Percentiles rank a stretch among this genome's conserved stretches.
These are phyloP conservation scores for Vidua macroura DNA, from an alignment of 2,113 vertebrate species.

Conservation along the genomic window DNA sequence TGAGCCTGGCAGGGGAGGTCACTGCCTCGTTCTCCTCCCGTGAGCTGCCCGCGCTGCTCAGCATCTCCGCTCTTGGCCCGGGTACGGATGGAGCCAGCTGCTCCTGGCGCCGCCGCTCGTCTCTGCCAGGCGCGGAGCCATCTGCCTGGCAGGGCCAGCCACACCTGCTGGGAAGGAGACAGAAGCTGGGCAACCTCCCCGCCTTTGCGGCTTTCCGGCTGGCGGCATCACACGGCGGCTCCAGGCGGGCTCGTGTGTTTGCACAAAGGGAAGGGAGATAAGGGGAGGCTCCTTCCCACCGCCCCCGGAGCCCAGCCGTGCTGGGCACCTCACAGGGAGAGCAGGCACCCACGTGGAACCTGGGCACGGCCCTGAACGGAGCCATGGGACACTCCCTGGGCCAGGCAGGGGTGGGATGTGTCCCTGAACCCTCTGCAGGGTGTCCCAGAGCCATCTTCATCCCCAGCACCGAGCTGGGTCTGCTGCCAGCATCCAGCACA, in stretches of 20 bases:
- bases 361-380: accelerated
- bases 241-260: constrained; percentile 74
- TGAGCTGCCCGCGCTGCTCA: neutral
- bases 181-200: constrained; percentile 54
- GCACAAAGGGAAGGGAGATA: constrained; percentile 37
- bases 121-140: constrained; percentile 64
- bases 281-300: neutral
- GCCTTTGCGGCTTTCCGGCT: constrained; percentile 50
- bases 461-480: accelerated
- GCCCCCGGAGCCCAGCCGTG: accelerated
- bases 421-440: neutral
- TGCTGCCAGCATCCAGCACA: neutral
- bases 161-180: constrained; percentile 68
- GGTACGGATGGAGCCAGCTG: constrained; percentile 27
- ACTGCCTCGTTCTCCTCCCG: neutral
- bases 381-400: accelerated
- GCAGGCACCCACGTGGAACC: accelerated
- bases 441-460: neutral
- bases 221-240: constrained; percentile 63
- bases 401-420: neutral
- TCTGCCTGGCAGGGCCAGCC: constrained; percentile 65
- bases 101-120: constrained; percentile 29
- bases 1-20: neutral
- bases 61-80: constrained; percentile 19
- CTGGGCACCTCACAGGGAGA: neutral